Conservation (phyloP, 2,888 invertebrate genomes). For the Helleia helle region DNA sequence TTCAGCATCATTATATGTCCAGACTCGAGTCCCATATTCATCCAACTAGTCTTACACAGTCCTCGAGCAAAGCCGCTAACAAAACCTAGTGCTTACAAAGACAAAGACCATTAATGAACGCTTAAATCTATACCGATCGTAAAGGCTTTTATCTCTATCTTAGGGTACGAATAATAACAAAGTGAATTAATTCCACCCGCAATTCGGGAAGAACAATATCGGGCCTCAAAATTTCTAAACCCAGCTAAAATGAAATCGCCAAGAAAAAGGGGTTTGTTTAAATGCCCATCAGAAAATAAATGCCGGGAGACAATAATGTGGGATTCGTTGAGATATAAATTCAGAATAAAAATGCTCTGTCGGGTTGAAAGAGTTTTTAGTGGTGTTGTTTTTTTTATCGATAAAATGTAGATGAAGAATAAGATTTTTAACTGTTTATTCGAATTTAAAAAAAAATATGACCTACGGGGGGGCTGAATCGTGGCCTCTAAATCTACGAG, state of each 20-base stretch:
- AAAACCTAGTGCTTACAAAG: no score
- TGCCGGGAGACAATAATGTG: conserved; percentile 69
- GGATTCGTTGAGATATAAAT: conserved; percentile 70
- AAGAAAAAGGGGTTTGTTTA: conserved; percentile 72
- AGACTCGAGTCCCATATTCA: no score
- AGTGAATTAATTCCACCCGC: conserved; percentile 63
- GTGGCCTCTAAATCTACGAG: no score
- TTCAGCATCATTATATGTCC: no score
- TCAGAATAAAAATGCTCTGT: conserved; percentile 64
- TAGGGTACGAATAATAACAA: conserved; percentile 56
- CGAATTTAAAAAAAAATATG: not conserved
- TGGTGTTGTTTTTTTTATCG: conserved; percentile 21
- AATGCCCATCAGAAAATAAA: conserved; percentile 72
- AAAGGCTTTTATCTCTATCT: conserved; percentile 30
- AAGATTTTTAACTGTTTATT: no score
- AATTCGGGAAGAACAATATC: conserved; percentile 39
- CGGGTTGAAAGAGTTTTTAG: conserved; percentile 32
- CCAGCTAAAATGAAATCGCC: conserved; percentile 71
- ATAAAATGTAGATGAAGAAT: no score
- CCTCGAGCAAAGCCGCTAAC: no score
- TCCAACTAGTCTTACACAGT: no score
- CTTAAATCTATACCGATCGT: not conserved
- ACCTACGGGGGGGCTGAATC: no score
- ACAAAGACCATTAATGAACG: no score
- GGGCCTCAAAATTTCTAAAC: conserved; percentile 68